Conservation (phyloP, 2,797 vertebrate genomes). For the Platalea minor region DNA sequence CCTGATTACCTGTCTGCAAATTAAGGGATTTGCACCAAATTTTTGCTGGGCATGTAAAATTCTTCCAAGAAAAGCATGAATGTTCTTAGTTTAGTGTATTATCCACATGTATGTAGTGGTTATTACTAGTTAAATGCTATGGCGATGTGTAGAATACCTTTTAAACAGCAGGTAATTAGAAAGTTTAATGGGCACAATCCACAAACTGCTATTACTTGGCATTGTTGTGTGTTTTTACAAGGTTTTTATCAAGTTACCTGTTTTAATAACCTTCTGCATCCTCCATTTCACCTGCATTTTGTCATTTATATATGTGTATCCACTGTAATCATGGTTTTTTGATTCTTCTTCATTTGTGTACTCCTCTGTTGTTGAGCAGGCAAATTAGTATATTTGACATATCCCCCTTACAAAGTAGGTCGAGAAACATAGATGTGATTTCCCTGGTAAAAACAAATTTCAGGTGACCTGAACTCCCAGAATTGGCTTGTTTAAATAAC, state of each 20-base stretch:
- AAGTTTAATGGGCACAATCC: background rate
- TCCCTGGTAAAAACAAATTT: background rate
- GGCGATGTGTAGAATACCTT: background rate
- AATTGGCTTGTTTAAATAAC: background rate
- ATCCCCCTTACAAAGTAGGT: background rate
- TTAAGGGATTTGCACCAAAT: background rate
- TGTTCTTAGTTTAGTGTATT: background rate
- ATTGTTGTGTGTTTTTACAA: background rate
- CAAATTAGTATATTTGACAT: background rate
- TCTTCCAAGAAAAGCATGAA: background rate
- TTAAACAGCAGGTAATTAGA: background rate
- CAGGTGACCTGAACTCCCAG: background rate
- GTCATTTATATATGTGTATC: background rate
- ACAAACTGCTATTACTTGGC: background rate
- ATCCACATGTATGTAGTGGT: background rate
- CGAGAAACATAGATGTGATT: background rate
- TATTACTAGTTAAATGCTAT: background rate
- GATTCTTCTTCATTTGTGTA: background rate
- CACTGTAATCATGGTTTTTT: background rate
- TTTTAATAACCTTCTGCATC: background rate
- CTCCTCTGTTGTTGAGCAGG: background rate
- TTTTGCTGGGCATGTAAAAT: background rate
- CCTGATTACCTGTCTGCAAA: background rate
- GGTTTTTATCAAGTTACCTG: background rate
- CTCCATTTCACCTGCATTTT: background rate